A percentile compares a stretch with the other conserved stretches of the same genome.
Conservation (phyloP, 2,888 invertebrate genomes). For the Nomada ruficornis region DNA sequence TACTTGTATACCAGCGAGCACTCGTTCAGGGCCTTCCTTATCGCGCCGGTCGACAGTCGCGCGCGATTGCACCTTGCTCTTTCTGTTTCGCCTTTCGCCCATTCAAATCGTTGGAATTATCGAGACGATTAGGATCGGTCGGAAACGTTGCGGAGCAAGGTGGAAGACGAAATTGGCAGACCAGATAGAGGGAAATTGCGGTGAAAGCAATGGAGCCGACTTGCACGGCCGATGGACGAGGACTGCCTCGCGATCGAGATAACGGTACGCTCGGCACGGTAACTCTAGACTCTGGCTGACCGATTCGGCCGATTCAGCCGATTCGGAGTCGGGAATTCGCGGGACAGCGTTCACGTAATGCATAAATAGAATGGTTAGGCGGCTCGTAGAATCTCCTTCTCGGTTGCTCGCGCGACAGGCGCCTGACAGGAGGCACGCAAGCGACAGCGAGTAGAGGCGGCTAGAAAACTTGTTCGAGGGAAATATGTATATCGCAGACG, state of each 20-base stretch:
- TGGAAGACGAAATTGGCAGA: not conserved
- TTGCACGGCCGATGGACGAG: not conserved
- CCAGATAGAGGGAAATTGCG: not conserved
- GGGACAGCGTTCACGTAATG: conserved; percentile 32
- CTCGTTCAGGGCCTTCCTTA: no score
- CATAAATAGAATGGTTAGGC: conserved; percentile 60
- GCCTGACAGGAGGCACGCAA: no score
- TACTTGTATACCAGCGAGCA: no score
- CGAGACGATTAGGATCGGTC: no score
- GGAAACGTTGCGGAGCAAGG: not conserved
- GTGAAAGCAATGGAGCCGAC: not conserved
- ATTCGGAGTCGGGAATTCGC: conserved; percentile 56
- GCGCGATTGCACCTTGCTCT: no score
- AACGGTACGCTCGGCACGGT: conserved; percentile 46
- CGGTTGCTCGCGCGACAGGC: not conserved
- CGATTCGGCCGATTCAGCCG: conserved; percentile 25
- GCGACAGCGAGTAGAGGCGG: no score
- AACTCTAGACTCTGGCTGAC: conserved; percentile 15
- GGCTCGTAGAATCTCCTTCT: not conserved
- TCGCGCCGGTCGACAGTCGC: no score
- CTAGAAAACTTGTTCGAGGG: no score
- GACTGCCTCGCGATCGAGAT: conserved; percentile 34
- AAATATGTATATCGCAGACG: no score
- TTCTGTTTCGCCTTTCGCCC: not conserved
- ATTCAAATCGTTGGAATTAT: not conserved